Base-by-base conservation (phyloP, 2,113 vertebrate species). In the Vidua macroura region DNA sequence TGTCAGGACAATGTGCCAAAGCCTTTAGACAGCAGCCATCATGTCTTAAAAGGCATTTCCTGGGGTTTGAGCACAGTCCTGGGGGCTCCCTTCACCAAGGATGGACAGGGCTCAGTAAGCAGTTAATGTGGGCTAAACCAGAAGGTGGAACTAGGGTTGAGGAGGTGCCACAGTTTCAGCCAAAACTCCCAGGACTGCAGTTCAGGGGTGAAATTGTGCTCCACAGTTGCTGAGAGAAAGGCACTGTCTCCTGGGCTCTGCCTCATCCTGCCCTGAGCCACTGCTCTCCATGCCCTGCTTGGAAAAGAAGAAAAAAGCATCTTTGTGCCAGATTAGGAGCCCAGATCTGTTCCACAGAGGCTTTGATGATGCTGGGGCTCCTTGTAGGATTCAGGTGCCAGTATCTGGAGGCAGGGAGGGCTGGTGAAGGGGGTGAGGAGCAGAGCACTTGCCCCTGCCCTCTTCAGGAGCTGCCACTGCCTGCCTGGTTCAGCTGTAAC, bases 241-340 rank as follows among this genome's bases (percentile, higher is more conserved):
- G 8, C 0, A 0, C 37, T 25, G 14, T 75, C 22, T 10, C 20
- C 15, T 5, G 1, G 9, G 21, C 64, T 60, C 56, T 11, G 7
- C 35, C 72, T 49, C 12, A 11, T 59, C 39, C 53, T 80, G 13
- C 52, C 39, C 44, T 41, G 25, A 56, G 58, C 25, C 8, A 4
- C 58, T 55, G 48, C 2, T 2, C 24, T 90, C 24, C 25, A 12
- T 14, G 2, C 39, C 5, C 33, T 68, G 35, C 53, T 77, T 51
- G 33, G 35, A 46, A 51, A 76, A 67, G 15, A 43, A 28, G 7
- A 6, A 19, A 15, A 41, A 43, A 23, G 1, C 1, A 3, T 31
- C 8, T 78, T 87, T 62, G 48, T 92, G 43, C 21, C 8, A 11
- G 21, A 2, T 66, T 35, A 23, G n/a, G 44, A 46, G 24, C 8